These are phyloP conservation scores for Ophioninae sp. DNA, from an alignment of 2,888 invertebrate genomes.

Conservation along the genomic window DNA sequence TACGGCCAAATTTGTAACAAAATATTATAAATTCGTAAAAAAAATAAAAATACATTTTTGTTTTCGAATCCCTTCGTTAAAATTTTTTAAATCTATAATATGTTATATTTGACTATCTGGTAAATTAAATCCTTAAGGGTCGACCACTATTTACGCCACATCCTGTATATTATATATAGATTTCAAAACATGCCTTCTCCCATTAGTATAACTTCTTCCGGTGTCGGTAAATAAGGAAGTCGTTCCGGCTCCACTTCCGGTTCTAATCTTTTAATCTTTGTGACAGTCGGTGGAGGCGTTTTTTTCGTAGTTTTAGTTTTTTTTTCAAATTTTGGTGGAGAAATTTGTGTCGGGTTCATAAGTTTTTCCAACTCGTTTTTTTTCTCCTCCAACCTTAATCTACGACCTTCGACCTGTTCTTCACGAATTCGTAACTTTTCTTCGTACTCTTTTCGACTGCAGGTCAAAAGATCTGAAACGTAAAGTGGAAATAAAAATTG, in stretches of 20 bases:
- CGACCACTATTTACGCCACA: no score
- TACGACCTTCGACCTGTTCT: constrained; percentile 81
- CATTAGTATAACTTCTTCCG: constrained; percentile 72
- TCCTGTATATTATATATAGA: not conserved
- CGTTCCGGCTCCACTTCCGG: constrained; percentile 80
- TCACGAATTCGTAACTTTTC: constrained; percentile 80
- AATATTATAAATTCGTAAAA: no score
- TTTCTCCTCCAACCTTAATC: constrained; percentile 81
- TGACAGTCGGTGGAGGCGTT: constrained; percentile 35
- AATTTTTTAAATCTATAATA: no score
- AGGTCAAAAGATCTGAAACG: constrained; percentile 81
- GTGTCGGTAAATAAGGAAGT: constrained; percentile 77
- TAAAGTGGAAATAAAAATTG: not conserved
- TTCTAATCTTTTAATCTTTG: constrained; percentile 73
- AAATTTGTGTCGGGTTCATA: constrained; percentile 77
- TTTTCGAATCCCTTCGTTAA: no score
- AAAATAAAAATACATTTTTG: no score
- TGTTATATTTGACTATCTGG: no score
- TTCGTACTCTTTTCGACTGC: constrained; percentile 81
- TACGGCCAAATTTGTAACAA: no score
- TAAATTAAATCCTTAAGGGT: no score
- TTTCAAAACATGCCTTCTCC: constrained; percentile 70
- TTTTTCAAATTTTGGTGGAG: constrained; percentile 58
- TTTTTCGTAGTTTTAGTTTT: constrained; percentile 62
- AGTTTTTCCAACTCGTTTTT: constrained; percentile 79